Percentiles rank a stretch among this genome's conserved stretches.
phyloP scores from a whole-genome alignment of 2,888 invertebrate species.

The Oligia fasciuncula region DNA sequence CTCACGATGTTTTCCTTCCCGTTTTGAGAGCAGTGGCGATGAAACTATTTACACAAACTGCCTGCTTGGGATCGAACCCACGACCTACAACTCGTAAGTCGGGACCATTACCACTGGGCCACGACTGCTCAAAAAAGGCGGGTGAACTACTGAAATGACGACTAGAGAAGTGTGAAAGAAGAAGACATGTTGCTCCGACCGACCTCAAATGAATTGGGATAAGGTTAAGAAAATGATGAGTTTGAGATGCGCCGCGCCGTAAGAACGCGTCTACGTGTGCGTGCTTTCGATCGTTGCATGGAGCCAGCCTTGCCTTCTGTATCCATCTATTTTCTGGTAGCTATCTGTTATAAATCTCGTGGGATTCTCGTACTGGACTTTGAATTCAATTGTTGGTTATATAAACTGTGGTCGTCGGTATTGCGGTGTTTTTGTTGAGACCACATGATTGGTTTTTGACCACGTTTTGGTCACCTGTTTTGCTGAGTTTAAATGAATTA shows the following conservation, averaged over 20 bases:
- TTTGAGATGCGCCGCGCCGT: not conserved
- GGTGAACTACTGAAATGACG: not conserved
- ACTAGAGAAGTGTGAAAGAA: not conserved
- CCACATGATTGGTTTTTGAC: slow-evolving; percentile 50
- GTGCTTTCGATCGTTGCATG: not conserved
- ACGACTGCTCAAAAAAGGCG: no score
- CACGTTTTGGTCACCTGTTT: slow-evolving; percentile 15
- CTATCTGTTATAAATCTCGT: slow-evolving; percentile 60
- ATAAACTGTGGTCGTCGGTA: slow-evolving; percentile 43
- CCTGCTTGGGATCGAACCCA: no score
- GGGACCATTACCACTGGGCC: no score
- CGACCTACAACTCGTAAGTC: no score
- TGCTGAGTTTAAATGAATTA: slow-evolving; percentile 1
- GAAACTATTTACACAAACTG: no score
- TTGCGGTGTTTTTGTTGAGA: slow-evolving; percentile 27
- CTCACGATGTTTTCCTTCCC: no score
- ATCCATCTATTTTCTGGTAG: not conserved
- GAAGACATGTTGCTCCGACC: not conserved
- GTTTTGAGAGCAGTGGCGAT: no score
- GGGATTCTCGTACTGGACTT: slow-evolving; percentile 57
- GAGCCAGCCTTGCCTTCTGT: slow-evolving; percentile 23
- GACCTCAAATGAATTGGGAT: not conserved
- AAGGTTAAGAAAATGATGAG: not conserved
- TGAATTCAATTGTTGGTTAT: slow-evolving; percentile 60
- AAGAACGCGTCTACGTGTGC: not conserved